phyloP scores from a whole-genome alignment of 2,113 vertebrate species.

The Colius striatus region DNA sequence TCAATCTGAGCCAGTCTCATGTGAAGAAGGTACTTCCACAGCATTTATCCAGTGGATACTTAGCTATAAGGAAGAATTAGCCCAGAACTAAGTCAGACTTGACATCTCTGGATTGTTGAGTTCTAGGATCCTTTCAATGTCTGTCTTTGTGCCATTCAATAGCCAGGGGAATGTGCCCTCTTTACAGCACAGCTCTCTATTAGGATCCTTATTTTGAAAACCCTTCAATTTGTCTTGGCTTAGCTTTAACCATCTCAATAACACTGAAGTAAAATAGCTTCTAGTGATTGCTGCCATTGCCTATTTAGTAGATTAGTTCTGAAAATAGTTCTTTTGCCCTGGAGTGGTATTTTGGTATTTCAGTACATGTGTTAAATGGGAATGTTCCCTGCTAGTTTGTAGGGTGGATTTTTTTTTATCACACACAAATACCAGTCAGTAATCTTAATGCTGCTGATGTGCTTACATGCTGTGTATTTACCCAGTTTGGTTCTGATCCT shows the following conservation, averaged over 20 bases:
- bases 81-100: neutral
- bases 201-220: neutral
- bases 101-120: neutral
- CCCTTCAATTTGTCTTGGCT: neutral
- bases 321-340: neutral
- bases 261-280: neutral
- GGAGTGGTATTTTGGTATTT: neutral
- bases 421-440: neutral
- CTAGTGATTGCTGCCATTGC: neutral
- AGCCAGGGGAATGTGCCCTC: neutral
- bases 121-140: neutral
- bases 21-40: neutral
- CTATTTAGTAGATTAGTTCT: neutral
- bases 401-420: neutral
- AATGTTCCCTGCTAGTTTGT: neutral
- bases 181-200: neutral
- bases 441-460: neutral
- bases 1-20: neutral
- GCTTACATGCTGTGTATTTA: neutral
- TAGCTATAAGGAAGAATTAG: neutral
- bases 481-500: neutral
- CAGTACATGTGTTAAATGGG: neutral
- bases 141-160: neutral
- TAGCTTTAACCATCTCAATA: neutral
- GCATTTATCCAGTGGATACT: neutral